Evolutionary conservation across 2,113 vertebrate species (phyloP), one percentile per base, ranked within the genome.

Genomic region (Chroicocephalus ridibundus): DNA sequence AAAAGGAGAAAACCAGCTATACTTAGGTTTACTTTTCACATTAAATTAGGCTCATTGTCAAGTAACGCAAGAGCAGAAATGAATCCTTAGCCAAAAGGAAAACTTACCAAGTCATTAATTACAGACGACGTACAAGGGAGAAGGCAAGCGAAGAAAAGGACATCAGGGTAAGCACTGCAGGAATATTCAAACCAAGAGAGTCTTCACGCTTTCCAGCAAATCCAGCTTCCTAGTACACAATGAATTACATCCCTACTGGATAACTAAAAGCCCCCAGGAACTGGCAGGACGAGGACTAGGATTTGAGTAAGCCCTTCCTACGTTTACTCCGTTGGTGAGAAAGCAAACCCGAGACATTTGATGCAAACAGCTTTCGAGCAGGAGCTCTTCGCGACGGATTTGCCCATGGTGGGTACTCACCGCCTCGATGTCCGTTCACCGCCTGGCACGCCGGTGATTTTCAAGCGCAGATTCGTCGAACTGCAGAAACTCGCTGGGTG

Each of bases 251-350:
- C 94, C 74, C 49, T 60, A 47, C 6, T 68, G 82, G 65, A 78
- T 79, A 96, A 79, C 31, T 46, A 60, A 93, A 90, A 85, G 47
- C 74, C n/a, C 61, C 82, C 66, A 38, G 79, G 90, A 85, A 76
- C 47, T 82, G 78, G 61, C 74, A 93, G 66, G 88, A 62, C 29
- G 38, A 95, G 61, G 62, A 69, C 90, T 52, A 64, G 57, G 78
- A 88, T 93, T 95, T 91, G 90, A 82, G 61, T 71, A 96, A 95
- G 82, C 38, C 44, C 38, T 60, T 75, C 18, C 65, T 51, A 13
- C 68, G 70, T 90, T 91, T 93, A 82, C 85, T 85, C 91, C 68
- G 26, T 88, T 82, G 47, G n/a, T 76, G 44, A 93, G 66, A 88
- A 90, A 92, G 49, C 44, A 85, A 95, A 93, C 20, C 42, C 31